Evolutionary conservation across 2,113 vertebrate genomes (phyloP).

Genomic region (Morone chrysops): DNA sequence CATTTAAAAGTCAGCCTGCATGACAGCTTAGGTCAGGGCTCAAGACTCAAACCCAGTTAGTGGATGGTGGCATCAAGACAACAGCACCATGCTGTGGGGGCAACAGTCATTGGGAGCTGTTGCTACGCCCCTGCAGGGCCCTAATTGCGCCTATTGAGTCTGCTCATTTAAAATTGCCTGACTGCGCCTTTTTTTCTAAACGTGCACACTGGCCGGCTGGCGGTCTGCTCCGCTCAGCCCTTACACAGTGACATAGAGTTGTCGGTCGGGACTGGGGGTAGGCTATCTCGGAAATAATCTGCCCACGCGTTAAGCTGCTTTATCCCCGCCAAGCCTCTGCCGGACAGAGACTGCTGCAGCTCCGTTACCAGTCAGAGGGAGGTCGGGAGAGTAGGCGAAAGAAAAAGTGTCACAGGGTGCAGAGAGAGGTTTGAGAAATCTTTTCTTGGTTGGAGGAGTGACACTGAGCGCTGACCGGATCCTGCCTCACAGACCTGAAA

Average conservation of each 20-base stretch:
- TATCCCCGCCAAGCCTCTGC: slow-evolving; percentile 71
- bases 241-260: slow-evolving; percentile 49
- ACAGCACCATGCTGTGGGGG: neutral
- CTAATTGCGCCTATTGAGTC: slow-evolving; percentile 33
- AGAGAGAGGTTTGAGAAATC: slow-evolving; percentile 18
- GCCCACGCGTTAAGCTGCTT: slow-evolving; percentile 81
- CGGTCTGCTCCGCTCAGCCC: slow-evolving; percentile 31
- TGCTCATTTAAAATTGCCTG: slow-evolving; percentile 33
- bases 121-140: slow-evolving; percentile 14
- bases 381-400: slow-evolving; percentile 13
- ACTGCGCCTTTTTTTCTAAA: slow-evolving; percentile 19
- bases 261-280: slow-evolving; percentile 57
- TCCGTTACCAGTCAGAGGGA: slow-evolving; percentile 36
- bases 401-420: slow-evolving; percentile 53
- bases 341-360: slow-evolving; percentile 54
- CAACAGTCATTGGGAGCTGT: neutral
- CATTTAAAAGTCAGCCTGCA: too few relatives aligned
- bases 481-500: slow-evolving; percentile 28
- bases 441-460: neutral
- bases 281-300: slow-evolving; percentile 82
- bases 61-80: too few relatives aligned
- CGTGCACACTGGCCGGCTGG: neutral
- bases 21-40: too few relatives aligned
- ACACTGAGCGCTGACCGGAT: slow-evolving; percentile 40
- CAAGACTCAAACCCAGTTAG: too few relatives aligned